Evolutionary conservation across 1,140 invertebrate species (phyloP).

Genomic region (Drosophila tristis): DNA sequence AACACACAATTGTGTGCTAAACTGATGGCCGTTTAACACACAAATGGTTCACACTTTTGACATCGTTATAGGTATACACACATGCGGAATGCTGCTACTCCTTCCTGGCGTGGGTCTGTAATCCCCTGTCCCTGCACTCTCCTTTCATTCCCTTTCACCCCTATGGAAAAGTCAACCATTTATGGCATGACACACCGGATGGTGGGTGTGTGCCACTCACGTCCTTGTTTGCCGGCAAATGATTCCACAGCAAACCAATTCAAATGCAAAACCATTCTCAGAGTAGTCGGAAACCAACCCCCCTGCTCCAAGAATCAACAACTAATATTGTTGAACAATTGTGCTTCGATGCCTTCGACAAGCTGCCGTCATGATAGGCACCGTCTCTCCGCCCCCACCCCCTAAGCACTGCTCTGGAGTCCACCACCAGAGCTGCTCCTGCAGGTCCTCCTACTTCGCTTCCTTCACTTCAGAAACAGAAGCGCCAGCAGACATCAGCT

Average conservation of each 20-base stretch:
- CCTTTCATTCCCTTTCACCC: background rate
- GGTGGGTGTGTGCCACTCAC: slow-evolving; percentile 35
- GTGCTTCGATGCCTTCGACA: slow-evolving; percentile 60
- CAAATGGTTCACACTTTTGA: slow-evolving; percentile 54
- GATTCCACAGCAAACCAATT: slow-evolving; percentile 57
- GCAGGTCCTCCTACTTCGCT: too few relatives aligned
- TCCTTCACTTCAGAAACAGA: too few relatives aligned
- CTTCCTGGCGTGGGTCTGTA: too few relatives aligned
- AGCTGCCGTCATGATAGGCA: slow-evolving; percentile 59
- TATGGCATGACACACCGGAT: slow-evolving; percentile 39
- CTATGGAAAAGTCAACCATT: slow-evolving; percentile 1
- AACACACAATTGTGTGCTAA: slow-evolving; percentile 59
- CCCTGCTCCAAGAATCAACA: slow-evolving; percentile 32
- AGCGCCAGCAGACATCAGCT: too few relatives aligned
- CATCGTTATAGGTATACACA: slow-evolving; percentile 29
- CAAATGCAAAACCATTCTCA: slow-evolving; percentile 46
- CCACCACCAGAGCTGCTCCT: background rate
- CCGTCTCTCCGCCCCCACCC: background rate
- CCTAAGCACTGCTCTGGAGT: slow-evolving; percentile 6
- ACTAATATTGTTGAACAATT: slow-evolving; percentile 63
- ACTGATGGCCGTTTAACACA: slow-evolving; percentile 57
- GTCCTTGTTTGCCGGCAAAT: slow-evolving; percentile 60
- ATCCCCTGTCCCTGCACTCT: background rate
- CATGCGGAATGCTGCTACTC: too few relatives aligned
- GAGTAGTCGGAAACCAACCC: background rate